Percentiles rank a stretch among this genome's conserved stretches.
Evolutionary conservation across 37 sponge, comb jelly and placozoan species (phyloP).

Genomic region (Agelas oroides): DNA sequence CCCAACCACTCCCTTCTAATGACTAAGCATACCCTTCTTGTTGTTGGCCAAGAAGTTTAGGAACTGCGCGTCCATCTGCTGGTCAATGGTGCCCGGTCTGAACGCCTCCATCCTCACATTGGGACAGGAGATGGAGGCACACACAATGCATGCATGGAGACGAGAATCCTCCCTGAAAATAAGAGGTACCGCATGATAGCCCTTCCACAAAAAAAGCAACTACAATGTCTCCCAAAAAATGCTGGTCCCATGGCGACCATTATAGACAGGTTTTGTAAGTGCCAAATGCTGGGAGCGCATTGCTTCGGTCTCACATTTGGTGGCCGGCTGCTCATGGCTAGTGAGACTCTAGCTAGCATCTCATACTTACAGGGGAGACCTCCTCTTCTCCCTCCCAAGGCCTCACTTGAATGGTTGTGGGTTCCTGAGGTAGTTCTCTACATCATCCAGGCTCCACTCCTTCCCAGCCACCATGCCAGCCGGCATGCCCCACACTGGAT

Average conservation of each 20-base stretch:
- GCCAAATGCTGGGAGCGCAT: no score
- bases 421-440: constrained; percentile 77
- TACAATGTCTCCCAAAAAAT: no score
- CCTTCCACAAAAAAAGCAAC: no score
- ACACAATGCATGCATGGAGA: constrained; percentile 83
- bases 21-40: constrained; percentile 81
- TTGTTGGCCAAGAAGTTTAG: constrained; percentile 62
- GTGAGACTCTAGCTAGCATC: no score
- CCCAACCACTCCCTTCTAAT: no score
- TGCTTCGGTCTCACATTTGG: no score
- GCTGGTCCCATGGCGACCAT: no score
- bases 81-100: constrained; percentile 23
- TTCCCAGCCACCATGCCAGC: constrained; percentile 74
- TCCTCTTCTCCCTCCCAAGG: no score
- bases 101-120: constrained; percentile 73
- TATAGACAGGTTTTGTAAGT: no score
- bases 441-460: constrained; percentile 59
- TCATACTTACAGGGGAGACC: no score
- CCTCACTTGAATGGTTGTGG: constrained; percentile 67
- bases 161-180: constrained; percentile 71
- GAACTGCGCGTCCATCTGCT: constrained; percentile 76
- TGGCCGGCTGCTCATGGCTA: no score
- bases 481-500: constrained; percentile 73
- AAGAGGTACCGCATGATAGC: no score
- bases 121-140: constrained; percentile 86